A percentile compares a stretch with the other conserved stretches of the same genome.
phyloP scores from a whole-genome alignment of 2,797 vertebrate genomes.

The Phataginus tricuspis region DNA sequence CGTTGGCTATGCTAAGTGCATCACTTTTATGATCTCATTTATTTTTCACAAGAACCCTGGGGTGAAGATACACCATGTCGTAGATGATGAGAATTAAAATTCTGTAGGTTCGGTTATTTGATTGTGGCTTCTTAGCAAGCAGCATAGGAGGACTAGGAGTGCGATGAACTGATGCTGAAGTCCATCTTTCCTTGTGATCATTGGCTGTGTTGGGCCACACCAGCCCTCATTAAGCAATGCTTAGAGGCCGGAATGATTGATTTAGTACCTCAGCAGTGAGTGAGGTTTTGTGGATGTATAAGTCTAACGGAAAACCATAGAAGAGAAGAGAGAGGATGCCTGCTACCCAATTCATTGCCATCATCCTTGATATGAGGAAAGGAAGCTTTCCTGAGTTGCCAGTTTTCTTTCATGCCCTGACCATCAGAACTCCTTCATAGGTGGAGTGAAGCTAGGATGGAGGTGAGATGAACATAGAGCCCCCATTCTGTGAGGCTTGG shows the following conservation, averaged over 20 bases:
- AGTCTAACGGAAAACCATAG: not conserved
- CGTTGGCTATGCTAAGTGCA: not conserved
- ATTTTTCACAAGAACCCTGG: not conserved
- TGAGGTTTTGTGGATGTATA: not conserved
- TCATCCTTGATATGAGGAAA: not conserved
- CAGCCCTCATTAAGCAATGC: accelerated
- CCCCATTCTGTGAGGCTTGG: not conserved
- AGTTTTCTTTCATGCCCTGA: not conserved
- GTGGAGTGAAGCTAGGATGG: accelerated
- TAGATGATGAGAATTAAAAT: not conserved
- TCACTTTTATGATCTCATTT: not conserved
- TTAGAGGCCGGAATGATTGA: not conserved
- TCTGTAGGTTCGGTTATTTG: not conserved
- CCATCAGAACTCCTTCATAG: not conserved
- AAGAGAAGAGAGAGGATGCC: not conserved
- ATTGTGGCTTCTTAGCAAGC: not conserved
- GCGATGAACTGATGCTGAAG: not conserved
- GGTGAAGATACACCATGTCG: not conserved
- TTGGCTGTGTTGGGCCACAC: not conserved
- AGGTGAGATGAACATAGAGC: not conserved
- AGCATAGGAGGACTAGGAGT: not conserved
- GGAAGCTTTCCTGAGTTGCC: not conserved
- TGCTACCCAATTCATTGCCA: not conserved
- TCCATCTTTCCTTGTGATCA: not conserved
- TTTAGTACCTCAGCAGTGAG: not conserved